These are phyloP conservation scores for Tethea ocularis DNA, from an alignment of 2,888 invertebrate species.

Conservation along the genomic window DNA sequence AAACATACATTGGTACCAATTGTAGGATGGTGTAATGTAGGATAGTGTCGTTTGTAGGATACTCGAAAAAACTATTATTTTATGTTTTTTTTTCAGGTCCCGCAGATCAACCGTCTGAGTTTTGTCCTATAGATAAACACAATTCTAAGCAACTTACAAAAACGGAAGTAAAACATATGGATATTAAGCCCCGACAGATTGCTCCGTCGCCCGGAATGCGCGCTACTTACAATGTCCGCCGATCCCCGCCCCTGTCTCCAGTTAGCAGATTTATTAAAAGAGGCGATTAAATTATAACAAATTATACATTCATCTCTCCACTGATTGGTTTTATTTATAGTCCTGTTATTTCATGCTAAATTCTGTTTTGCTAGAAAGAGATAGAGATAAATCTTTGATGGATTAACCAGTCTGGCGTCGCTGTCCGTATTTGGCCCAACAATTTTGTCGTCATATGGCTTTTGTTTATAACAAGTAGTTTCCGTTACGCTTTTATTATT, in stretches of 20 bases:
- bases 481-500: too few relatives aligned
- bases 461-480: too few relatives aligned
- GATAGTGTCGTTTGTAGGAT: too few relatives aligned
- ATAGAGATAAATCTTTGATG: too few relatives aligned
- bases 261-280: neutral
- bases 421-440: too few relatives aligned
- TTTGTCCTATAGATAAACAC: constrained; percentile 18
- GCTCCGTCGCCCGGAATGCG: constrained; percentile 2
- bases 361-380: too few relatives aligned
- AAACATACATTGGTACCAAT: too few relatives aligned
- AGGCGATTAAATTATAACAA: neutral
- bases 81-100: neutral
- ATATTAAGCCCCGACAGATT: constrained; percentile 25
- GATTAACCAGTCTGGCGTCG: too few relatives aligned
- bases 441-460: too few relatives aligned
- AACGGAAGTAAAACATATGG: constrained; percentile 29
- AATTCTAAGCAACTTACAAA: constrained; percentile 16
- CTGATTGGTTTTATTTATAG: neutral
- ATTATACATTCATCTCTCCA: neutral
- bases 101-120: constrained; percentile 13
- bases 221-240: neutral
- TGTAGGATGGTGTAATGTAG: neutral
- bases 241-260: neutral
- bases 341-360: too few relatives aligned
- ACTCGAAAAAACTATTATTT: too few relatives aligned